A percentile compares a stretch with the other conserved stretches of the same genome.
phyloP scores from a whole-genome alignment of 2,888 invertebrate genomes.

The Macaria notata region DNA sequence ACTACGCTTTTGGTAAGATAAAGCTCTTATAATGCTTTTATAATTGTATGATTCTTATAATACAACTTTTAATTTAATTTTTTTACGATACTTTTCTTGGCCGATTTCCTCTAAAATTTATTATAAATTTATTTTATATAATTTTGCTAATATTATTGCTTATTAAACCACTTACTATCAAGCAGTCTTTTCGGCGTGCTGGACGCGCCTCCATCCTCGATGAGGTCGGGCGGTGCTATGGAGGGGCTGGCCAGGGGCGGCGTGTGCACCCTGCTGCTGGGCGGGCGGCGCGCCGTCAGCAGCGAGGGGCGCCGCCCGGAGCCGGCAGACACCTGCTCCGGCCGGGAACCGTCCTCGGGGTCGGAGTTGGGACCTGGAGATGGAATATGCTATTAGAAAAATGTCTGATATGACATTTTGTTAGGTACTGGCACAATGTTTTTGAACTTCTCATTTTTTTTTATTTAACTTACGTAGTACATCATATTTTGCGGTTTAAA shows the following conservation, averaged over 20 bases:
- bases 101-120: no score
- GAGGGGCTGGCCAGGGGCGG: constrained; percentile 87
- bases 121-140: no score
- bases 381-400: neutral
- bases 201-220: constrained; percentile 91
- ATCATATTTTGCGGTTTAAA: no score
- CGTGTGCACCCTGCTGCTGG: constrained; percentile 85
- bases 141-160: no score
- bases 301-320: constrained; percentile 73
- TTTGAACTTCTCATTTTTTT: no score
- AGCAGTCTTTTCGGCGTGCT: constrained; percentile 89
- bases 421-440: no score
- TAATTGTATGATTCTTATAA: no score
- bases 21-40: no score
- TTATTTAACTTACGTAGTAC: no score
- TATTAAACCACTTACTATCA: constrained; percentile 66
- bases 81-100: no score
- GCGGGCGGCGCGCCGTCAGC: constrained; percentile 73
- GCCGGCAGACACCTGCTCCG: constrained; percentile 87
- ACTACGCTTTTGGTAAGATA: no score
- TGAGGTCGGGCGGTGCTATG: constrained; percentile 84
- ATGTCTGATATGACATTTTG: neutral
- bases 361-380: constrained; percentile 86
- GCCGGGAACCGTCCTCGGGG: constrained; percentile 88
- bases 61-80: no score